Base-by-base conservation (phyloP, 1,140 invertebrate species). In the Sycophaga agraensis region DNA sequence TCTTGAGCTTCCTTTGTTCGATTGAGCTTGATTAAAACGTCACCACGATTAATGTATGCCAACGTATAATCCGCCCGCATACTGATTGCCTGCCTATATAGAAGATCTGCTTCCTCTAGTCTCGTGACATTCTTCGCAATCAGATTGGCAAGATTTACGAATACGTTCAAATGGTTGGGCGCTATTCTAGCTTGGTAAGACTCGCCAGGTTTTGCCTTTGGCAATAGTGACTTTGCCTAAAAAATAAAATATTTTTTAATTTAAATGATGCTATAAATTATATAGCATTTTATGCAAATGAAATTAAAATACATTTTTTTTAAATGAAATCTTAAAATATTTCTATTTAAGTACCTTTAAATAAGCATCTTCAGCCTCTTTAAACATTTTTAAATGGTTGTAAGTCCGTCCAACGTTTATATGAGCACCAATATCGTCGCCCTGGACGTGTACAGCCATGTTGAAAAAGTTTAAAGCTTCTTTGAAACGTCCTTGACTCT, bases 51-150 rank as follows among this genome's bases (percentile, higher is more conserved):
- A 66, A 98, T 98, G 73, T 98, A 98, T 5, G 96, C 96, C 77
- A 98, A 92, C 0, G 95, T 95, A 77, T 97, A 98, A 83, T 98
- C 96, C 12, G 94, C 89, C 65, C 96, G 84, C 96, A 98, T 98
- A 70, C 93, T 95, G 61, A 98, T 97, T 0, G 96, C 96, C 72
- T 96, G 94, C 43, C 91, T 82, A 73, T 97, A 96, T 7, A 98
- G 78, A 84, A 93, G 85, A 79, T 98, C 95, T 0, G 96, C 96
- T 80, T 98, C 96, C 76, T 95, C 90, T 14, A 98, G 80, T 42
- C 96, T 84, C 1, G 92, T 94, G 19, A 89, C 88, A 80, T 98
- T 97, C 70, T 94, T 92, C 1, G 95, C 92, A 72, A 98, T 96
- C 31, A 98, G 84, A 80, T 96, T 97, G 1, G 94, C 96, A 65